A percentile compares a stretch with the other conserved stretches of the same genome.
Evolutionary conservation across 2,888 invertebrate genomes (phyloP).

Genomic region (Lydus trimaculatus): DNA sequence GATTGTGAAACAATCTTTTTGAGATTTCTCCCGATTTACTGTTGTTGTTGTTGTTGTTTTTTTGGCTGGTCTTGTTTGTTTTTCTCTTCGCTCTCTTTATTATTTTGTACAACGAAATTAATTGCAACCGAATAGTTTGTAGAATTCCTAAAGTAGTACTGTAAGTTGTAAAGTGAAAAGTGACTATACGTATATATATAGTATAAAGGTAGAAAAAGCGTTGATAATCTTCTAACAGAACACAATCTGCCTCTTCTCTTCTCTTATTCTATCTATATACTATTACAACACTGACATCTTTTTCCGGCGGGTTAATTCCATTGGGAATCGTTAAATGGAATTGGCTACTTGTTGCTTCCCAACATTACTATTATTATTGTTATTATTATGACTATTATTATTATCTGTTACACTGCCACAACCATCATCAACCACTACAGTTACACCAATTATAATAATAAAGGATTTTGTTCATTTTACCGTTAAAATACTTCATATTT

Average conservation of each 20-base stretch:
- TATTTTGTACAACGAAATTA: neutral
- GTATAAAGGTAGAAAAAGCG: neutral
- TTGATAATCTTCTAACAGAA: neutral
- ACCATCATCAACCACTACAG: neutral
- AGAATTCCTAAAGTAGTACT: neutral
- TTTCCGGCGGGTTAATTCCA: constrained; percentile 46
- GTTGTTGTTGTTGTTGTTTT: neutral
- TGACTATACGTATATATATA: neutral
- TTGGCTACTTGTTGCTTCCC: constrained; percentile 50
- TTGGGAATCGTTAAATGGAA: constrained; percentile 49
- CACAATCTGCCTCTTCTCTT: neutral
- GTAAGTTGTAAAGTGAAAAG: neutral
- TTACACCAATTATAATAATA: constrained; percentile 11
- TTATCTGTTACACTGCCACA: neutral
- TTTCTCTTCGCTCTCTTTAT: neutral
- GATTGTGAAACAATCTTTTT: neutral
- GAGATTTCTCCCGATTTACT: neutral
- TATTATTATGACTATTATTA: neutral
- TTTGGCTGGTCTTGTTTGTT: neutral
- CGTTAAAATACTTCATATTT: constrained; percentile 12
- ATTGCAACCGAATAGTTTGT: neutral
- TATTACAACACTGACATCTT: constrained; percentile 36
- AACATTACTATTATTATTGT: neutral
- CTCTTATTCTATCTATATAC: neutral
- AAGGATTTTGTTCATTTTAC: constrained; percentile 24